phyloP scores from a whole-genome alignment of 2,113 vertebrate genomes.

The Psittacus erithacus region DNA sequence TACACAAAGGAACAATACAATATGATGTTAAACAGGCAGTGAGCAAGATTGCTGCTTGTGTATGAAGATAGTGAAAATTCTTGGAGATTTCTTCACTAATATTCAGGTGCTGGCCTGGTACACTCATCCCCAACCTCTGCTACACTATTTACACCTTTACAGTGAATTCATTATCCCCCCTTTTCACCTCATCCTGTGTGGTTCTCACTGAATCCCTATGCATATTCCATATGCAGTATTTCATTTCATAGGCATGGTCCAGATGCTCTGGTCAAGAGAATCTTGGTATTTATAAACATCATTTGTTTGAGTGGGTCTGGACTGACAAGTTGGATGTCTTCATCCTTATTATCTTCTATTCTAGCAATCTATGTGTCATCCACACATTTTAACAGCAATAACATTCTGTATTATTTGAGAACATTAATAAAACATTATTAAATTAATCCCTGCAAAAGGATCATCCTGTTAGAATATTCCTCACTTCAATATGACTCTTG shows the following conservation, averaged over 20 bases:
- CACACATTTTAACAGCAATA: neutral
- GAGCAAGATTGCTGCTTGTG: neutral
- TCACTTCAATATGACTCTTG: neutral
- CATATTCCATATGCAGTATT: neutral
- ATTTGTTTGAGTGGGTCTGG: neutral
- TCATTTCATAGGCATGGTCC: neutral
- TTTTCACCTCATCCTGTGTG: neutral
- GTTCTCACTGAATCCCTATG: neutral
- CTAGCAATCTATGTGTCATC: neutral
- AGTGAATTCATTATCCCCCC: neutral
- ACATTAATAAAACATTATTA: conserved; percentile 32
- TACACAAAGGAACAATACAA: neutral
- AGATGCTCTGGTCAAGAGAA: neutral
- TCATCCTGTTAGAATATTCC: conserved; percentile 3
- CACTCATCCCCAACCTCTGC: accelerated
- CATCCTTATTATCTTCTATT: neutral
- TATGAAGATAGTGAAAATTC: neutral
- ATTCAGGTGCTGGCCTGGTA: neutral
- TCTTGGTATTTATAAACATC: neutral
- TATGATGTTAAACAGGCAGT: neutral
- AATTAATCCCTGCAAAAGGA: conserved; percentile 12
- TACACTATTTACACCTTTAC: neutral
- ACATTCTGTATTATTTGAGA: neutral
- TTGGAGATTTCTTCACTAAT: neutral
- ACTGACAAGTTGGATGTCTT: neutral